Evolutionary conservation across 2,797 vertebrate genomes (phyloP), one percentile per base, ranked within the genome.

Genomic region (Chromobotia macracanthus): DNA sequence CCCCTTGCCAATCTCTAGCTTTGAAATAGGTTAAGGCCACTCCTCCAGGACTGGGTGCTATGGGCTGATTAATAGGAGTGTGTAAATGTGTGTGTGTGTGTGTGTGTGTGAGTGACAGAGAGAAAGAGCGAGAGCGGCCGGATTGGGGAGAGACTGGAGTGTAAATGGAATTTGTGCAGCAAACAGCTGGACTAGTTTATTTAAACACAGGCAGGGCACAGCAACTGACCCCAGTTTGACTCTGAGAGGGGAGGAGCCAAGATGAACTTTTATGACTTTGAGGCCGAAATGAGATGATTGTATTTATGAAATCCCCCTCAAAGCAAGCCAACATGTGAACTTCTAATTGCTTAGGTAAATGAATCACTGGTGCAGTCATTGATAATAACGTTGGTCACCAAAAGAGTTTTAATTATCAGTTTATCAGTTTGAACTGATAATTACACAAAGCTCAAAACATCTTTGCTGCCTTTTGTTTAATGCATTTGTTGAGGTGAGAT

Each of bases 171-270:
- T 89, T 91, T 90, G 88, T 90, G 92, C 93, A 93, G 92, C 92
- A 94, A 94, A 95, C 93, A 95, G 94, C 93, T 94, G 93, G 92
- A 93, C 91, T 90, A 92, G 93, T 94, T 95, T 94, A 94, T 94
- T 95, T 94, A 95, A 95, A 94, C 93, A 94, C 92, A 93, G 93
- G 92, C 89, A 90, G 91, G 89, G 91, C 91, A 90, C 90, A 89
- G 91, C 90, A 93, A 88, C 91, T 96, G 95, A 96, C 95, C 95
- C 94, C 86, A 83, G 81, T 93, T 92, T 96, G 95, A 96, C 95
- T 94, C 84, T 86, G 13, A 10, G 83, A 35, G 80, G 90, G 91
- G 91, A 94, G 94, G 94, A 93, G 94, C 92, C 76, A 93, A 87
- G 89, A 90, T 91, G 91, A 90, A 89, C 89, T 94, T 96, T 95